A percentile compares a stretch with the other conserved stretches of the same genome.
Evolutionary conservation across 2,797 vertebrate genomes (phyloP).

Genomic region (Danio albolineatus): DNA sequence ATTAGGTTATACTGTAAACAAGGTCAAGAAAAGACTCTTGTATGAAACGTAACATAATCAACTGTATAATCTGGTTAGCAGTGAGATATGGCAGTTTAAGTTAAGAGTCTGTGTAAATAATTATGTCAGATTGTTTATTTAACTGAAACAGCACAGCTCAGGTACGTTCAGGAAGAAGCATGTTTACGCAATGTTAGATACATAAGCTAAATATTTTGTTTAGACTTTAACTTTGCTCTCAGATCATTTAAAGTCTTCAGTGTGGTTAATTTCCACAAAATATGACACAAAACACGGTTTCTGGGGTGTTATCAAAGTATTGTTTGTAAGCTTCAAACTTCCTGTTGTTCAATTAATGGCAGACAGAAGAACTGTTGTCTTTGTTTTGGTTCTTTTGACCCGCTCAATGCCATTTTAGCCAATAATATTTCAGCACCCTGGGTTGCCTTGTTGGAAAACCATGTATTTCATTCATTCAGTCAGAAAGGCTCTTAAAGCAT

Average conservation of each 20-base stretch:
- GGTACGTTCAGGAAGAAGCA: slow-evolving; percentile 25
- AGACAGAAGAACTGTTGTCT: too few relatives aligned
- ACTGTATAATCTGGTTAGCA: slow-evolving; percentile 19
- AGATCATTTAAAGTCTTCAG: not conserved
- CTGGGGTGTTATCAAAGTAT: too few relatives aligned
- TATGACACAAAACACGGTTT: not conserved
- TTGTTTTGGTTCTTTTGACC: too few relatives aligned
- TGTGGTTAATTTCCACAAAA: not conserved
- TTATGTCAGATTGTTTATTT: slow-evolving; percentile 17
- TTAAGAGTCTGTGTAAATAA: not conserved
- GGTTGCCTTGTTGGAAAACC: too few relatives aligned
- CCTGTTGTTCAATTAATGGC: too few relatives aligned
- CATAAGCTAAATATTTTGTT: not conserved
- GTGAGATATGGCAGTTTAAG: slow-evolving; percentile 12
- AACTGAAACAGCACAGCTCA: slow-evolving; percentile 42
- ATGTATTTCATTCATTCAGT: too few relatives aligned
- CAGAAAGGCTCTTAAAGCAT: too few relatives aligned
- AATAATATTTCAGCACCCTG: too few relatives aligned
- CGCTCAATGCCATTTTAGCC: too few relatives aligned
- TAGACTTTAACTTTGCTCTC: not conserved
- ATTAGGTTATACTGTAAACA: slow-evolving; percentile 47
- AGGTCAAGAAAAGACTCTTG: slow-evolving; percentile 7
- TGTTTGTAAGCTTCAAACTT: too few relatives aligned
- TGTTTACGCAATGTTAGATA: not conserved
- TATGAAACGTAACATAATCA: slow-evolving; percentile 34